Evolutionary conservation across 2,113 vertebrate genomes (phyloP), one percentile per base, ranked within the genome.

Genomic region (Deroptyus accipitrinus): DNA sequence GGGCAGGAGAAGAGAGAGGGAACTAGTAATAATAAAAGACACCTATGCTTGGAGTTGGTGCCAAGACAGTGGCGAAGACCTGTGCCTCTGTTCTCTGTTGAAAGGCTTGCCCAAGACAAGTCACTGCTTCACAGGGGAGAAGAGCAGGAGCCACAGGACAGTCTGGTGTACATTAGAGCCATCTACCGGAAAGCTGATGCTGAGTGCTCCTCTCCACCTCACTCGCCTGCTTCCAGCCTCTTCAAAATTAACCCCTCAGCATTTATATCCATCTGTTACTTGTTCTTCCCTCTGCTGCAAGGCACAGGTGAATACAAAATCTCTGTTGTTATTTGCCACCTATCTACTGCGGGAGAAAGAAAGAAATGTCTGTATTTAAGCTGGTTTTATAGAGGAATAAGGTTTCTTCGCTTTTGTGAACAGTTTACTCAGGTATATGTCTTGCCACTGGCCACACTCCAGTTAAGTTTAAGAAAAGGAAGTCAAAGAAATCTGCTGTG

Each of bases 161-260:
- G 49, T 88, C 78, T 69, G 68, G 74, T 91, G 78, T 96, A 13
- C 79, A 86, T 95, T 8, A 89, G 96, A 95, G 97, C 95, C 97
- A 95, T 52, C 97, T 97, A 27, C 96, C 2, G 90, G 95, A 82
- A 84, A 77, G 19, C 28, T 2, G 25, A 54, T 9, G 93, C 89
- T 33, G 46, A 2, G 35, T n/a, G 73, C 74, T 76, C 52, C 67
- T 59, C 76, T n/a, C 23, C 57, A 20, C 41, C 73, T 67, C 68
- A 5, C 64, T 16, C 62, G 54, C 63, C 77, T 46, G 44, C 76
- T 68, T 28, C 16, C 75, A 78, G 54, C 35, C 23, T 28, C 25
- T 48, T 30, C 20, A 9, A 7, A 27, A 67, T 41, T 22, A 73
- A 73, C 31, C 39, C 67, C n/a, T 10, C 31, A n/a, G 2, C 54